Base-by-base conservation (phyloP, 2,113 vertebrate species). In the Ptyas mucosa region DNA sequence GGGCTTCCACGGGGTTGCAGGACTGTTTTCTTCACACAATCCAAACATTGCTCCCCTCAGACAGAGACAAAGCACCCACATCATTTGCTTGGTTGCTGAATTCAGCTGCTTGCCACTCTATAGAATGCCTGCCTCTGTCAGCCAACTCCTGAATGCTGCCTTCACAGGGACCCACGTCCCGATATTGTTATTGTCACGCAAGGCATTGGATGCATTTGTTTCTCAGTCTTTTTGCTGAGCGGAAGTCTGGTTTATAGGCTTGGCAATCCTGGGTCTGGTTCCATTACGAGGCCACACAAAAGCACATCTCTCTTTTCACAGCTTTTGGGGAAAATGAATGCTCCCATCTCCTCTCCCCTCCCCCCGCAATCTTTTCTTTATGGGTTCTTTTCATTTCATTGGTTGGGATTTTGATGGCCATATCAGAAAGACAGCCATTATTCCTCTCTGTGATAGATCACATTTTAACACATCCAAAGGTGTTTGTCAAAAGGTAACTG, bases 401-500 rank as follows among this genome's bases (percentile, higher is more conserved):
- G 43, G 9, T 91, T 91, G 91, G 92, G 85, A 93, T 94, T 97
- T 96, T 87, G 93, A 92, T 94, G 93, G 88, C 96, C 93, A 87
- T 90, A 93, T 75, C 93, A 91, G 93, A 94, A 96, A 96, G 92
- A 86, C 93, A 94, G 94, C 52, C 95, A 3, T 97, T 96, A 87
- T 88, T 81, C 89, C 95, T 8, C 58, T 85, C 0, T n/a, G 43
- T 95, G 96, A 97, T 97, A 92, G 96, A 96, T 95, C 95, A 97
- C 96, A 91, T 95, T 97, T 97, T 97, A 97, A 97, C 96, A 96
- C 94, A 93, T 93, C 64, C 64, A 34, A 69, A 34, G 29, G 14
- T 69, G 12, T 15, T 69, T 69, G 29, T 69, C 29, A 15, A 69
- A 69, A 69, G 14, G 5, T 5, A 69, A 69, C 29, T 2, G 29